These are phyloP conservation scores for Sebastes matsubarae DNA, from an alignment of 2,797 vertebrate species.

Conservation along the genomic window DNA sequence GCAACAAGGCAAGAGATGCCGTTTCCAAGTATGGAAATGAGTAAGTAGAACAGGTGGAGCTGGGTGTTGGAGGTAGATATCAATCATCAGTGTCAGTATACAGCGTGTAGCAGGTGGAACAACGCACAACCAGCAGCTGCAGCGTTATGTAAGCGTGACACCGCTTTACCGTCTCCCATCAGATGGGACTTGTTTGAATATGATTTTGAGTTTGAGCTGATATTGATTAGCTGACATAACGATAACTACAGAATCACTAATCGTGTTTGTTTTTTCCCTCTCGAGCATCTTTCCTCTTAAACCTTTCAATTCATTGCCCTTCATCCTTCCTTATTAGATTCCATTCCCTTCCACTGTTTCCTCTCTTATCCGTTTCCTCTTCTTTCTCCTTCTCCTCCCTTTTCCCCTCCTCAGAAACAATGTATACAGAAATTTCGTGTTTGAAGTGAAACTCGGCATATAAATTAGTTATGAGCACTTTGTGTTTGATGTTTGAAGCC, in stretches of 20 bases:
- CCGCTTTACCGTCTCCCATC: not conserved
- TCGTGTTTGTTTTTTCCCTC: not conserved
- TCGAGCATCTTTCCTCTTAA: not conserved
- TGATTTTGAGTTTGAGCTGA: constrained; percentile 16
- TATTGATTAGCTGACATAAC: constrained; percentile 34
- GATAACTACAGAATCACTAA: not conserved
- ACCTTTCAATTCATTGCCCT: not conserved
- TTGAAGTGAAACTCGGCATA: constrained; percentile 12
- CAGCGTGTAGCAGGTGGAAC: constrained; percentile 10
- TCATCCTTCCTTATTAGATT: constrained; percentile 11
- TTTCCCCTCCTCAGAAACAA: not conserved
- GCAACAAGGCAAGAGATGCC: not conserved
- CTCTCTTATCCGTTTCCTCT: constrained; percentile 5
- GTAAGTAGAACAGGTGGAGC: constrained; percentile 7
- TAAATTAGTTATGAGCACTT: constrained; percentile 37
- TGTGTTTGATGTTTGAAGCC: constrained; percentile 10
- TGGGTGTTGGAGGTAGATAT: not conserved
- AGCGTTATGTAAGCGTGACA: not conserved
- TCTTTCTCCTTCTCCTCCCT: not conserved
- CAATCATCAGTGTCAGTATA: not conserved
- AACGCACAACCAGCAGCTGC: constrained; percentile 1
- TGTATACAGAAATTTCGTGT: constrained; percentile 5
- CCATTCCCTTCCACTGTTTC: not conserved
- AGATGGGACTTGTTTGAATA: not conserved
- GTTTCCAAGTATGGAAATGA: not conserved